Conservation (phyloP, 2,797 vertebrate species). For the Anguilla obscura region DNA sequence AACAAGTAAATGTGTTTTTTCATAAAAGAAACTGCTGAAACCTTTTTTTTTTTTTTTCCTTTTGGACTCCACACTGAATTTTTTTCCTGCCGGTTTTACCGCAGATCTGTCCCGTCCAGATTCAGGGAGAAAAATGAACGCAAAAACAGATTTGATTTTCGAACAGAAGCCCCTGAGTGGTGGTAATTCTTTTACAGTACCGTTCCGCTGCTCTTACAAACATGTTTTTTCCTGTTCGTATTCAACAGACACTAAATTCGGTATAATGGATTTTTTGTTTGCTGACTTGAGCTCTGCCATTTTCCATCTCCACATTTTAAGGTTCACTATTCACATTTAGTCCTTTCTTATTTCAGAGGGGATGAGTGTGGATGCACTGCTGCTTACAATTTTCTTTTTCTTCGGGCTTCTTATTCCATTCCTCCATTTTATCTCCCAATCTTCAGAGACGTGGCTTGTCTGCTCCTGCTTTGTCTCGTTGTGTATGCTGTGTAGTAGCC, state of each 20-base stretch:
- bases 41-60: neutral
- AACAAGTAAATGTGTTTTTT: neutral
- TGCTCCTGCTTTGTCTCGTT: neutral
- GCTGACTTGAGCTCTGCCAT: neutral
- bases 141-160: slow-evolving; percentile 7
- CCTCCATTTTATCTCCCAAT: neutral
- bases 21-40: neutral
- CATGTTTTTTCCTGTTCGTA: neutral
- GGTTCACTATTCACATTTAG: neutral
- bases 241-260: neutral
- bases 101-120: neutral
- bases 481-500: neutral
- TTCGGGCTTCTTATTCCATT: neutral
- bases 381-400: neutral
- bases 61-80: neutral
- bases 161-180: neutral
- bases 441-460: neutral
- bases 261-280: neutral
- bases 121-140: neutral
- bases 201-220: neutral
- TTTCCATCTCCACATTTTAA: neutral
- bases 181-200: neutral
- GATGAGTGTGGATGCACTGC: neutral
- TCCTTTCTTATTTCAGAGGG: neutral
- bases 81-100: neutral